A percentile compares a stretch with the other conserved stretches of the same genome.
phyloP scores from a whole-genome alignment of 2,113 vertebrate genomes.

The Macquaria australasica region DNA sequence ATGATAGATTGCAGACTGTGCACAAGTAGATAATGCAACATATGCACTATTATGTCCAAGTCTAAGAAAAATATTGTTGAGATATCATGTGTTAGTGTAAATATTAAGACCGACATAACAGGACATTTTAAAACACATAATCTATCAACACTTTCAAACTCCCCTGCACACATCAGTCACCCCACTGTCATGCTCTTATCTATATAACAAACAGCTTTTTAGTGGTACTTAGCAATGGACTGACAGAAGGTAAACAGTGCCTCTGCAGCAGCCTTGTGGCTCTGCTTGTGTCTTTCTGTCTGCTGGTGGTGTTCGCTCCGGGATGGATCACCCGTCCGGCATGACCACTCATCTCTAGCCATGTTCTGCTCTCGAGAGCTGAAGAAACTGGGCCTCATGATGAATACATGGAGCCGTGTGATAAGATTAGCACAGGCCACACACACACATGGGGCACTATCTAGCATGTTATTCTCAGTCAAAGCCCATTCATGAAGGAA shows the following conservation, averaged over 20 bases:
- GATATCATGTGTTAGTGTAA: constrained; percentile 21
- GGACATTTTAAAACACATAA: constrained; percentile 12
- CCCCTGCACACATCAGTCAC: constrained; percentile 32
- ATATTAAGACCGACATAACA: not conserved
- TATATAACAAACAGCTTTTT: constrained; percentile 65
- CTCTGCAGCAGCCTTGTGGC: constrained; percentile 37
- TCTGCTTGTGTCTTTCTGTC: constrained; percentile 38
- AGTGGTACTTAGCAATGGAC: constrained; percentile 48
- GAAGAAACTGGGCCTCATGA: constrained; percentile 68
- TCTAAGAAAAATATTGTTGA: not conserved
- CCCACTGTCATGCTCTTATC: constrained; percentile 60
- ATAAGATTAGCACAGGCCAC: constrained; percentile 75
- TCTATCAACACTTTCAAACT: constrained; percentile 17
- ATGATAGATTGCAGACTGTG: not conserved
- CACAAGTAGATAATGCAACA: not conserved
- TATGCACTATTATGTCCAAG: not conserved
- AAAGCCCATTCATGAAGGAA: constrained; percentile 45
- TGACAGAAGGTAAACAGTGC: constrained; percentile 65
- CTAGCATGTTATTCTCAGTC: constrained; percentile 52
- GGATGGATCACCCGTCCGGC: constrained; percentile 61
- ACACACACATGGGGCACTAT: constrained; percentile 52
- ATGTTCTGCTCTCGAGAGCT: constrained; percentile 51
- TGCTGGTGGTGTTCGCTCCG: constrained; percentile 38
- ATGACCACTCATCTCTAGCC: constrained; percentile 52
- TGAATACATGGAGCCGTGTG: constrained; percentile 67